Evolutionary conservation across 2,797 vertebrate genomes (phyloP), one percentile per base, ranked within the genome.

Genomic region (Tapera naevia): DNA sequence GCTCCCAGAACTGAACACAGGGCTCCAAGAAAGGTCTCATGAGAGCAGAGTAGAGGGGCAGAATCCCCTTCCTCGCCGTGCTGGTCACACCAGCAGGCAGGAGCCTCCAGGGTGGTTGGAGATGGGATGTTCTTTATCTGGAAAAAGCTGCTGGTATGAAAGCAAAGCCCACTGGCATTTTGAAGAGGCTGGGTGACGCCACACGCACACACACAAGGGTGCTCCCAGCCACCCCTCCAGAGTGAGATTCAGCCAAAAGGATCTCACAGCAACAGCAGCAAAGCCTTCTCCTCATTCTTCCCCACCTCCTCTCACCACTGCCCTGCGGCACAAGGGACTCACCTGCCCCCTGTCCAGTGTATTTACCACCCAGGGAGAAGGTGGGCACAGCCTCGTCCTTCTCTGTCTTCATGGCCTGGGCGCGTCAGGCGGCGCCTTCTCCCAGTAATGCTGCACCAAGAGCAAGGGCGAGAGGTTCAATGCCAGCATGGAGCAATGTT

Each of bases 351-450:
- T 93, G 88, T 12, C 60, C 3, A 4, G 39, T 1, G 25, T 83
- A 92, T 70, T 94, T 97, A 67, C 97, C 95, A 41, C 92, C 91
- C 91, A 94, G 45, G 43, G 96, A 90, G 58, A 96, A 93, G 75
- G 84, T 11, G 41, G 93, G 74, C 54, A 79, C 81, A 2, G 84
- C 56, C 62, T 96, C 89, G 1, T 95, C 93, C 85, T 96, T 93
- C 71, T 96, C 96, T 0, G 80, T 93, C 85, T 97, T 96, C 94
- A 95, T 92, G 43, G 50, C 80, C 35, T 5, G 76, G 46, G 80
- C 76, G 35, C 22, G 2, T 67, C 57, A 4, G 6, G 6, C 2
- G 32, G 64, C 2, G 43, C 50, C 91, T 89, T 62, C 48, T 94
- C 53, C 92, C 7, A 58, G 30, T 1, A 48, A 27, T 30, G 86